Base-by-base conservation (phyloP, 2,888 invertebrate species). In the Myopa tessellatipennis region DNA sequence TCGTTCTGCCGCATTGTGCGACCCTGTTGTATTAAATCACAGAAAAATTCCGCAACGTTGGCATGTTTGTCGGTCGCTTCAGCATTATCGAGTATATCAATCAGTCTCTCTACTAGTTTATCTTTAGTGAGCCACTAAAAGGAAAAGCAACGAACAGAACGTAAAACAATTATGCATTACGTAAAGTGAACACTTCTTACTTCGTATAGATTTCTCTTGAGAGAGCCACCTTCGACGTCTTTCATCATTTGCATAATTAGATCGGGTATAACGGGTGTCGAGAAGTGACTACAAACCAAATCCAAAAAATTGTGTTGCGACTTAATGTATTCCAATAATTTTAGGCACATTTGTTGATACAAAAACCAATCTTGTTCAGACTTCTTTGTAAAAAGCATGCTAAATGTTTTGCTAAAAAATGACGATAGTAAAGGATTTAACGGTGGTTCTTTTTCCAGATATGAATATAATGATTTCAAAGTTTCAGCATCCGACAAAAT, bases 241-340 rank as follows among this genome's bases (percentile, higher is more conserved):
- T 95, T 95, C 89, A 96, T 93, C 88, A 95, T 93, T 90, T 95
- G 95, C 86, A 94, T 91, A 88, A 97, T 93, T 85, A 97, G 92
- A 92, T 98, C 98, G 92, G 97, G 96, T 86, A 98, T 95, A 84
- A 98, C 97, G 38, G 98, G 98, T 71, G 97, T 98, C 85, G 95
- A 94, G 87, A 98, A 92, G 91, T 98, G 98, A 85, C 94, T 93
- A 87, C 98, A 91, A 88, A 98, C 92, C 88, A 95, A 93, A 82
- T 95, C 93, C 88, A 98, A 92, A 91, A 97, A 97, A 90, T 95
- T 94, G 84, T 94, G 93, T 88, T 95, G 94, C 80, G 93, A 92
- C 90, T 96, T 95, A 88, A 98, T 92, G 91, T 96, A 97, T 90
- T 97, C 96, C 90, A 98, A 92, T 88, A 97, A 95, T 91, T 97